Percentiles rank a stretch among this genome's conserved stretches.
Conservation (phyloP, 2,888 invertebrate genomes). For the Cheilosia vernalis region DNA sequence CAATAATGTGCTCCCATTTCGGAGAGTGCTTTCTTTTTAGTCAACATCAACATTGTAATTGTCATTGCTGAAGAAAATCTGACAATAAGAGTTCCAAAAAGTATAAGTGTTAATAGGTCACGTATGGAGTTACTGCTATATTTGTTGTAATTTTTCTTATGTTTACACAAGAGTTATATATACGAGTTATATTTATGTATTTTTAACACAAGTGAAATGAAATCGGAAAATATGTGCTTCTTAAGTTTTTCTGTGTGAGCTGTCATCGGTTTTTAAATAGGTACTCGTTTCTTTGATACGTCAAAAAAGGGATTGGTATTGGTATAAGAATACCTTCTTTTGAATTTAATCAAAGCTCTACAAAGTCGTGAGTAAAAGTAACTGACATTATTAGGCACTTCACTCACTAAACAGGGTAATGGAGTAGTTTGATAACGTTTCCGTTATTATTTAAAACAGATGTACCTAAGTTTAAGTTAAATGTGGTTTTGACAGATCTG, state of each 20-base stretch:
- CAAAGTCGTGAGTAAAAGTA: constrained; percentile 8
- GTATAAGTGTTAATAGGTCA: constrained; percentile 47
- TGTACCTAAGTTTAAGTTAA: too few species aligned
- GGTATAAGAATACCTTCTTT: not conserved
- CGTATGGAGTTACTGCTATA: constrained; percentile 3
- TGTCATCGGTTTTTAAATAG: not conserved
- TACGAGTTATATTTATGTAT: not conserved
- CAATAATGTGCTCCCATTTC: constrained; percentile 7
- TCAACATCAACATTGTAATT: not conserved
- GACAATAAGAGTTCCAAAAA: constrained; percentile 14
- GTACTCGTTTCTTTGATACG: not conserved
- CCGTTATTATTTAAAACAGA: too few species aligned
- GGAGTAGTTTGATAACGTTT: too few species aligned
- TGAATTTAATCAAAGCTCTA: not conserved
- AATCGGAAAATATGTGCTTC: constrained; percentile 9
- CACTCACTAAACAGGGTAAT: not conserved
- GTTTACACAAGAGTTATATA: constrained; percentile 16
- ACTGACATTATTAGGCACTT: not conserved
- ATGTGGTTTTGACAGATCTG: too few species aligned
- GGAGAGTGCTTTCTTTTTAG: constrained; percentile 13
- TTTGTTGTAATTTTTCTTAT: not conserved
- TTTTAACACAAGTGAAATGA: constrained; percentile 4
- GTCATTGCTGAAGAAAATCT: constrained; percentile 14
- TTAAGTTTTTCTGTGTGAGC: not conserved
- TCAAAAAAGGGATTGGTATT: not conserved